Conservation (phyloP, 2,113 vertebrate genomes). For the Hippocampus barbouri region DNA sequence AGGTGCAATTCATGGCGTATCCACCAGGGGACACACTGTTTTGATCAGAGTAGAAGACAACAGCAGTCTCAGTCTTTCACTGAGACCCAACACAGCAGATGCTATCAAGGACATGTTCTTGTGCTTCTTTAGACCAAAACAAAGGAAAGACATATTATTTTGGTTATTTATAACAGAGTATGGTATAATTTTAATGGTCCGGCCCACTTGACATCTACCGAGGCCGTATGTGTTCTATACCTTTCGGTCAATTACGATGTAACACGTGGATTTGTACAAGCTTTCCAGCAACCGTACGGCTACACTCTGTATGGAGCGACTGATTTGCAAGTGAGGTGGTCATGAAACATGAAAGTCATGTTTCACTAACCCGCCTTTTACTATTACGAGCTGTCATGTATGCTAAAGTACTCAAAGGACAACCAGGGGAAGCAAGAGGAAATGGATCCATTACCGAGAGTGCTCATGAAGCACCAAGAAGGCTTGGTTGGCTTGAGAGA, state of each 20-base stretch:
- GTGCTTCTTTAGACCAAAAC: too few relatives aligned
- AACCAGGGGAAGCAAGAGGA: slow-evolving; percentile 19
- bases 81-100: too few relatives aligned
- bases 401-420: slow-evolving; percentile 8
- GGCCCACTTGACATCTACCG: too few relatives aligned
- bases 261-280: background rate
- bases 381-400: slow-evolving; percentile 20
- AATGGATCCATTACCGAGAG: slow-evolving; percentile 55
- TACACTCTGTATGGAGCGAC: slow-evolving; percentile 7
- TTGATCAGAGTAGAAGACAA: too few relatives aligned
- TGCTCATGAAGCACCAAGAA: slow-evolving; percentile 30
- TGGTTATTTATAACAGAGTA: too few relatives aligned
- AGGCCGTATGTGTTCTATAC: too few relatives aligned
- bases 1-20: too few relatives aligned
- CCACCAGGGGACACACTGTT: too few relatives aligned
- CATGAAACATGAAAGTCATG: slow-evolving; percentile 38
- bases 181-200: too few relatives aligned
- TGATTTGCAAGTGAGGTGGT: slow-evolving; percentile 24
- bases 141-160: too few relatives aligned
- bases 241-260: background rate
- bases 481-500: background rate
- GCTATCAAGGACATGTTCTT: too few relatives aligned
- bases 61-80: too few relatives aligned
- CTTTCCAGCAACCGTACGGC: background rate
- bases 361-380: background rate